Evolutionary conservation across 2,888 invertebrate genomes (phyloP), one percentile per base, ranked within the genome.

Genomic region (Plusia festucae): DNA sequence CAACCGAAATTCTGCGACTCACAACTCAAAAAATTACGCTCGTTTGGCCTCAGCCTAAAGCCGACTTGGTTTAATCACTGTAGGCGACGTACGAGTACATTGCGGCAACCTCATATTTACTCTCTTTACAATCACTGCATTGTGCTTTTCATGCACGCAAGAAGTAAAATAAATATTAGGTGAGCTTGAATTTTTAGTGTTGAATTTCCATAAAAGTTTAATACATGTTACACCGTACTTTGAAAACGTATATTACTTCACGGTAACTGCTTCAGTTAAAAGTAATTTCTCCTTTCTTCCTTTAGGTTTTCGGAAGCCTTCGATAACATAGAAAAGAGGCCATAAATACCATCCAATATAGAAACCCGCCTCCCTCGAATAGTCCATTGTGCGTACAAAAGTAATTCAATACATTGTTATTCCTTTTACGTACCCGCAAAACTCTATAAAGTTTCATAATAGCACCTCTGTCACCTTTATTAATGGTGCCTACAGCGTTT

Each of bases 361-460:
- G 73, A 64, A 62, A 30, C 54, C 65, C 64, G 69, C 65, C 76
- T 67, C 46, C 70, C 65, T 73, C 69, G 70, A 74, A 79, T 68
- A 79, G 70, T 76, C 73, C 75, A 69, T 76, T 76, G 76, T 79
- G 63, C 69, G 65, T 74, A 74, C 59, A 73, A 77, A 77, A 76
- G 75, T 78, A 81, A 80, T 74, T 75, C 71, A 79, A 78, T 78
- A 77, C 74, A 77, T 84, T 83, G 79, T 81, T 82, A 83, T 83
- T 83, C 84, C 74, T 68, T 67, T 68, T 76, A 76, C 85, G 82
- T 79, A 67, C 71, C 74, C 65, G 57, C 79, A 69, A 57, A 67
- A 74, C 70, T 75, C 77, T 81, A 85, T 86, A 86, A 85, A 86
- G 76, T 81, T 79, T 79, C 78, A 82, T 86, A 84, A 83, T 78